A percentile compares a stretch with the other conserved stretches of the same genome.
These are phyloP conservation scores for Drosophila aff. DNA, from an alignment of 1,140 invertebrate species.

Conservation along the genomic window DNA sequence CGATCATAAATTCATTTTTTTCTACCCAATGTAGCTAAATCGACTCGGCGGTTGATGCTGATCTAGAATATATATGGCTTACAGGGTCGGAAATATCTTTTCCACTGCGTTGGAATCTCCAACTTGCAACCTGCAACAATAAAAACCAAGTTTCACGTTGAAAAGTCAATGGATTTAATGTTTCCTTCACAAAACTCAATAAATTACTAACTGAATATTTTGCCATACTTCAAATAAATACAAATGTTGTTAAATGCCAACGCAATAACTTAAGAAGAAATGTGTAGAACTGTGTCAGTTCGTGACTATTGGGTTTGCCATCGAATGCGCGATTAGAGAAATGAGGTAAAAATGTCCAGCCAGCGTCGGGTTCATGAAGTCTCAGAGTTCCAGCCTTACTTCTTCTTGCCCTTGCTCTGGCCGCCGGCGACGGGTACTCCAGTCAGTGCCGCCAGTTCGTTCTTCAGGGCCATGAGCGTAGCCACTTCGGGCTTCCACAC, in stretches of 20 bases:
- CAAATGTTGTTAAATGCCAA: constrained; percentile 59
- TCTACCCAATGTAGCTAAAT: too few relatives aligned
- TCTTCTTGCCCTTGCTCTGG: constrained; percentile 85
- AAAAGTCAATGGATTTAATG: constrained; percentile 56
- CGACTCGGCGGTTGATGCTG: too few relatives aligned
- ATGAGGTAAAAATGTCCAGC: constrained; percentile 51
- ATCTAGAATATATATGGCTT: background rate
- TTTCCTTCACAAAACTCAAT: constrained; percentile 71
- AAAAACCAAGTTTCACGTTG: constrained; percentile 3
- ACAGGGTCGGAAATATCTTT: background rate
- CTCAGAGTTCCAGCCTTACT: constrained; percentile 26
- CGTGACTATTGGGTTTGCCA: constrained; percentile 43
- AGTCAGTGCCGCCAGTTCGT: constrained; percentile 87
- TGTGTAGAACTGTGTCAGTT: constrained; percentile 49
- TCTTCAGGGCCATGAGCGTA: constrained; percentile 90
- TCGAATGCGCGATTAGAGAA: constrained; percentile 31
- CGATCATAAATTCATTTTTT: too few relatives aligned
- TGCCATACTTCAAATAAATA: constrained; percentile 65
- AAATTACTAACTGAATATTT: constrained; percentile 67
- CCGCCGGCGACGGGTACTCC: constrained; percentile 83
- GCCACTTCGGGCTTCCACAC: constrained; percentile 92
- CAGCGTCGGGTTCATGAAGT: background rate
- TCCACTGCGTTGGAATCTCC: too few relatives aligned
- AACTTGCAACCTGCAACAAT: background rate
- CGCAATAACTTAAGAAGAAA: constrained; percentile 63